Evolutionary conservation across 1,140 invertebrate species (phyloP).

Genomic region (Papilio glaucus): DNA sequence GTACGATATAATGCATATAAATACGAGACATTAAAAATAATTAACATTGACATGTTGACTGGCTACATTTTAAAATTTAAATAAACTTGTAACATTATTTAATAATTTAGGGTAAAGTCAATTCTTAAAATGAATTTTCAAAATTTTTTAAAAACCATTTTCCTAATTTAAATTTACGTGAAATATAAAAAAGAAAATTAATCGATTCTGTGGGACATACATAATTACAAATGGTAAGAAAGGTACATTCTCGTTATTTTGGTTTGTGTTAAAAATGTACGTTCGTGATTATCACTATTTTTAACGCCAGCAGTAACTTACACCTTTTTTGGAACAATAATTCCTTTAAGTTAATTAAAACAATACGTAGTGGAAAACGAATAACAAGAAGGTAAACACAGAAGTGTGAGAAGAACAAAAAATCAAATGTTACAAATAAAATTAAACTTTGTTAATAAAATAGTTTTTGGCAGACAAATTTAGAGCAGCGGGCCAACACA

Average conservation of each 20-base stretch:
- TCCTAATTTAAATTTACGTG: neutral
- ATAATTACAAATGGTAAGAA: neutral
- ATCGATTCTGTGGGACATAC: neutral
- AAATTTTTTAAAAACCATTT: neutral
- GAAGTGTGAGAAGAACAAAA: neutral
- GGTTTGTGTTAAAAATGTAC: neutral
- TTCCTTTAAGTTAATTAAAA: neutral
- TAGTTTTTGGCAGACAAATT: constrained; percentile 39
- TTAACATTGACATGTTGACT: neutral
- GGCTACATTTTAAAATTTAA: neutral
- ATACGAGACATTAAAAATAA: neutral
- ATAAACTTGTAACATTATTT: neutral
- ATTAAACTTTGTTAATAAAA: constrained; percentile 9
- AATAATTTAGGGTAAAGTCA: no score
- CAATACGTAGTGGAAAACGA: neutral
- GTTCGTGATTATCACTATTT: neutral
- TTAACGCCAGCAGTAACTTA: neutral
- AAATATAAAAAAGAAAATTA: neutral
- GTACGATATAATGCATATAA: neutral
- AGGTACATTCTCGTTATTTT: neutral
- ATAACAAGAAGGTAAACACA: neutral
- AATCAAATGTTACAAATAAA: constrained; percentile 9
- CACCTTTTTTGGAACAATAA: neutral
- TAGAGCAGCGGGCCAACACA: constrained; percentile 65
- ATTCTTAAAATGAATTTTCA: no score